A percentile compares a stretch with the other conserved stretches of the same genome.
Evolutionary conservation across 2,113 vertebrate genomes (phyloP).

Genomic region (Alligator mississippiensis): DNA sequence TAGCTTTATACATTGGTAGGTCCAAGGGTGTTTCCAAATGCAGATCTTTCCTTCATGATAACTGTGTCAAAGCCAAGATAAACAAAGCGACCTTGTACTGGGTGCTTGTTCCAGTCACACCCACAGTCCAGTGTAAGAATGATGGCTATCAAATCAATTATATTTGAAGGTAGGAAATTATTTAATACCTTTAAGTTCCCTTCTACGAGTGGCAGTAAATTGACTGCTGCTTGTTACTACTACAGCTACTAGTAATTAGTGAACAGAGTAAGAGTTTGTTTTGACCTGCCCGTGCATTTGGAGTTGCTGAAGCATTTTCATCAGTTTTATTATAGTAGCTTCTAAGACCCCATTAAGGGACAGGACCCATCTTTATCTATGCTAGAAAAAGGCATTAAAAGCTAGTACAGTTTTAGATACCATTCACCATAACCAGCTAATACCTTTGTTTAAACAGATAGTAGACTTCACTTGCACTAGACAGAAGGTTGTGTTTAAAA

Average conservation of each 20-base stretch:
- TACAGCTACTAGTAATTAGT: no score
- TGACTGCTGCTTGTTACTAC: no score
- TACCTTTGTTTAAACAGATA: slow-evolving; percentile 27
- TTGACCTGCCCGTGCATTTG: slow-evolving; percentile 42
- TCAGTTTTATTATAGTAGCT: slow-evolving; percentile 21
- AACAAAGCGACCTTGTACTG: slow-evolving; percentile 67
- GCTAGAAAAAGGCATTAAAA: background rate
- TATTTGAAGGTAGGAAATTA: no score
- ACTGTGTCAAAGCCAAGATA: slow-evolving; percentile 65
- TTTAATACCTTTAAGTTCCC: no score
- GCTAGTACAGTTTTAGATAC: background rate
- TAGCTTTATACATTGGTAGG: slow-evolving; percentile 73
- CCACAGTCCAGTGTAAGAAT: background rate
- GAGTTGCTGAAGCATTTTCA: slow-evolving; percentile 46
- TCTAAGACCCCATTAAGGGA: slow-evolving; percentile 15
- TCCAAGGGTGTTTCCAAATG: slow-evolving; percentile 53
- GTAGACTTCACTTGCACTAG: background rate
- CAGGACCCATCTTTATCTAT: slow-evolving; percentile 15
- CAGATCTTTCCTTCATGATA: slow-evolving; percentile 66
- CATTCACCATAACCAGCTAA: slow-evolving; percentile 37
- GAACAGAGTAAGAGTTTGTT: background rate
- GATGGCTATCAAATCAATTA: no score
- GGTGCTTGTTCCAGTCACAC: slow-evolving; percentile 52
- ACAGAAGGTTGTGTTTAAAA: slow-evolving; percentile 60
- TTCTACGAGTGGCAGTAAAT: no score